Percentiles rank a stretch among this genome's conserved stretches.
phyloP scores from a whole-genome alignment of 2,888 invertebrate genomes.

The Slavum lentiscoides region DNA sequence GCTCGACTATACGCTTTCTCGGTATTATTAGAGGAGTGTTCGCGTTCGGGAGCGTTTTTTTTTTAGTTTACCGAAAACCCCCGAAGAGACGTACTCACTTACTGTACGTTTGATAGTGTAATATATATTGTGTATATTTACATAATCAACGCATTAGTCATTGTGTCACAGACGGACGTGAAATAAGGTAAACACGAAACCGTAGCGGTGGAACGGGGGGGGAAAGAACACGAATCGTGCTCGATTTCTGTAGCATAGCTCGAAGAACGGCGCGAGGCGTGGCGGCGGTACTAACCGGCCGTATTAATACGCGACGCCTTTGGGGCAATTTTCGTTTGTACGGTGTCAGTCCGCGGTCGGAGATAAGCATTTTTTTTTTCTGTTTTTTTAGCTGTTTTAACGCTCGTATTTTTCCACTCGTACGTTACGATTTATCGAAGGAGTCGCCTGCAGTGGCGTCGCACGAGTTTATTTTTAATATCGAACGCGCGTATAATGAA shows the following conservation, averaged over 20 bases:
- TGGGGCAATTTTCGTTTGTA: slow-evolving; percentile 48
- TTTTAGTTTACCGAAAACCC: not conserved
- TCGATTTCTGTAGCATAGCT: not conserved
- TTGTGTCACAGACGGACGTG: slow-evolving; percentile 50
- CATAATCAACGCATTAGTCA: slow-evolving; percentile 51
- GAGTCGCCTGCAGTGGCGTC: too few relatives aligned
- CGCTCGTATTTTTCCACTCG: not conserved
- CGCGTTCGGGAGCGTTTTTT: not conserved
- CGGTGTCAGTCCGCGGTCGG: slow-evolving; percentile 32
- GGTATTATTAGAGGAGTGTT: not conserved
- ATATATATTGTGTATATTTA: slow-evolving; percentile 1
- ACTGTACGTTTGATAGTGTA: not conserved
- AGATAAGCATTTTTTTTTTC: slow-evolving; percentile 43
- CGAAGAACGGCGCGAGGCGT: too few relatives aligned
- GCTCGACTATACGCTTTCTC: too few relatives aligned
- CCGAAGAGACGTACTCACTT: not conserved
- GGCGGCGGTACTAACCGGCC: too few relatives aligned
- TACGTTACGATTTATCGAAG: slow-evolving; percentile 31
- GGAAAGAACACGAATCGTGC: slow-evolving; percentile 33
- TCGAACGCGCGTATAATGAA: not conserved
- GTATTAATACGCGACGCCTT: slow-evolving; percentile 26
- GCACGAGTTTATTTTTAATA: too few relatives aligned
- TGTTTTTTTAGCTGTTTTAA: too few relatives aligned
- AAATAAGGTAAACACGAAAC: slow-evolving; percentile 52
- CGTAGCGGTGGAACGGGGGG: slow-evolving; percentile 21